Percentiles rank a stretch among this genome's conserved stretches.
These are phyloP conservation scores for Cynaeus angustus DNA, from an alignment of 2,888 invertebrate genomes.

Conservation along the genomic window DNA sequence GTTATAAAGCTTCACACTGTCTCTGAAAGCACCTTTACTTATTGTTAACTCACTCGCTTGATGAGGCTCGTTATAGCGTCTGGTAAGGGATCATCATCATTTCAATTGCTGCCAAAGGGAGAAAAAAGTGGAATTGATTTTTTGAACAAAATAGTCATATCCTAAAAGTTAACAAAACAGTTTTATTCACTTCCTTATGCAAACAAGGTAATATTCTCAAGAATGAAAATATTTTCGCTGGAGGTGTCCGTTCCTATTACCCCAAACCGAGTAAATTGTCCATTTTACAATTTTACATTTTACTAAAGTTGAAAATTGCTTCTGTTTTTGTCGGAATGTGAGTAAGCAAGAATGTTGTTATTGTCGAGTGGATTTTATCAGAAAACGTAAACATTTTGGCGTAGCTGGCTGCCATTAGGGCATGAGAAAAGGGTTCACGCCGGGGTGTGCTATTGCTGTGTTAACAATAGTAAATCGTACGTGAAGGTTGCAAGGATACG, in stretches of 20 bases:
- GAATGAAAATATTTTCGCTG: background rate
- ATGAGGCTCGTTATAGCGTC: too few relatives aligned
- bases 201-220: background rate
- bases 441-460: slow-evolving; percentile 42
- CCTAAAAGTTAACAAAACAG: too few relatives aligned
- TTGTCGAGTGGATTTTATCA: slow-evolving; percentile 32
- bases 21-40: slow-evolving; percentile 31
- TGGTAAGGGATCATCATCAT: too few relatives aligned
- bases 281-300: slow-evolving; percentile 14
- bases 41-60: slow-evolving; percentile 41
- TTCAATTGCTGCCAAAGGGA: too few relatives aligned
- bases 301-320: background rate
- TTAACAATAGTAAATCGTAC: slow-evolving; percentile 54
- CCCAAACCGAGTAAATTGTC: background rate
- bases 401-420: slow-evolving; percentile 22
- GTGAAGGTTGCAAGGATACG: slow-evolving; percentile 59
- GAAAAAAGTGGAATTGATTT: too few relatives aligned
- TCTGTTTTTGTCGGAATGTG: background rate
- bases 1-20: slow-evolving; percentile 57
- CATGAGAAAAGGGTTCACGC: slow-evolving; percentile 42
- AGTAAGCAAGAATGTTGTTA: slow-evolving; percentile 14
- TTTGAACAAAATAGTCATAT: too few relatives aligned
- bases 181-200: too few relatives aligned
- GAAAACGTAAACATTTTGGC: slow-evolving; percentile 38
- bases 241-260: slow-evolving; percentile 2